Base-by-base conservation (phyloP, 2,113 vertebrate species). In the Coregonus clupeaformis region DNA sequence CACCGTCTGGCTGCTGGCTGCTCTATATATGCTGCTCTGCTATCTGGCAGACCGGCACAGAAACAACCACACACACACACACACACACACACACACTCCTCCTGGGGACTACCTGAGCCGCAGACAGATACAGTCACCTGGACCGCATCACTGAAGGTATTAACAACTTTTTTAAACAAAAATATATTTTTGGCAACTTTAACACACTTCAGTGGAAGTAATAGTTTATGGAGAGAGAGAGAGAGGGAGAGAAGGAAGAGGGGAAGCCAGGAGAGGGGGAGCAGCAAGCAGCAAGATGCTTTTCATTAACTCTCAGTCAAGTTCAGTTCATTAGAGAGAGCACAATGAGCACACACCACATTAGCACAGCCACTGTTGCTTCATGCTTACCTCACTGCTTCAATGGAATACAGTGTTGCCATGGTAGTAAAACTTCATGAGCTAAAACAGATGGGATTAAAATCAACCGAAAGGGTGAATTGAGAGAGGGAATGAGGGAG, bases 21-120 rank as follows among this genome's bases (percentile, higher is more conserved):
- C 80, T 77, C 68, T 90, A 92, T 91, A 92, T 87, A 91, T 86
- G 42, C 47, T 81, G 81, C 79, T 49, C 47, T 81, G 81, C 79
- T 77, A 89, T 87, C 91, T 90, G 89, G 71, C 77, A 63, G 78
- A 24, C 63, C 77, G 71, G 75, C 82, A 59, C 36, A 29, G 47
- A 25, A 14, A 49, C 63, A 67, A 45, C 49, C 45, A 74, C 63
- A 74, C 62, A 67, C 60, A 9, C 20, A 59, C 66, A 36, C 64
- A 60, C 69, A 36, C 64, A 60, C 69, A 57, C 49, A 60, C 63
- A 63, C 57, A 57, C 76, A 68, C 77, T 85, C 82, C 82, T 84
- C 76, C 84, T 73, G 89, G 89, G 76, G 80, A 65, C 79, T 80
- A 85, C 69, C 82, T 77, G 60, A 64, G 77, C 73, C 14, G 68